A percentile compares a stretch with the other conserved stretches of the same genome.
Conservation (phyloP, 2,113 vertebrate species). For the Cebidichthys violaceus region DNA sequence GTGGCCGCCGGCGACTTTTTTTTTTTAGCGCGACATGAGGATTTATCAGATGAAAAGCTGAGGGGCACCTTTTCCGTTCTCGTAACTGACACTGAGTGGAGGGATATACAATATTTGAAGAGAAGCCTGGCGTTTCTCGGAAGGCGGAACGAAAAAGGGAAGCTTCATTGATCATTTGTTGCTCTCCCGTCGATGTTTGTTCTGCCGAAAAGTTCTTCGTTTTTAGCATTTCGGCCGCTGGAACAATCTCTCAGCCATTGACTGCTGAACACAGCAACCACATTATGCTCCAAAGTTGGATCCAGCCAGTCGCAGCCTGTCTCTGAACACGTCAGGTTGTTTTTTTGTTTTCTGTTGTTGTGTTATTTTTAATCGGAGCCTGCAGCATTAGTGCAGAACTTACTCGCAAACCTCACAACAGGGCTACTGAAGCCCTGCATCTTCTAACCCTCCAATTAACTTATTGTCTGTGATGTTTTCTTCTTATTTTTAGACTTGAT, state of each 20-base stretch:
- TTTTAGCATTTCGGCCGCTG: conserved; percentile 8
- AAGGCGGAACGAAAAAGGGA: conserved; percentile 84
- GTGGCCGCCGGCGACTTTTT: conserved; percentile 1
- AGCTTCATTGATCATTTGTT: conserved; percentile 73
- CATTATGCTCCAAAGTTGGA: conserved; percentile 80
- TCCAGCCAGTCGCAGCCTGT: conserved; percentile 66
- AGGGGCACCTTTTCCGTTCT: conserved; percentile 72
- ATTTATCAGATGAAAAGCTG: conserved; percentile 46
- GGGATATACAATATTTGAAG: conserved; percentile 66
- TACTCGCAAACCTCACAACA: conserved; percentile 8
- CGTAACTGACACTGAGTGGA: conserved; percentile 66
- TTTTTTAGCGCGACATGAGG: conserved; percentile 68
- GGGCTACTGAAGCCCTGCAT: conserved; percentile 32
- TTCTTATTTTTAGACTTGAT: conserved; percentile 20
- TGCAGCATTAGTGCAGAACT: conserved; percentile 46
- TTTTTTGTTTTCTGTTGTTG: conserved; percentile 23
- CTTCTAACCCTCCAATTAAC: conserved; percentile 53
- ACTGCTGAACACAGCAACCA: conserved; percentile 47
- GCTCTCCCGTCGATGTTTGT: conserved; percentile 32
- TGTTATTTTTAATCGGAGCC: conserved; percentile 11
- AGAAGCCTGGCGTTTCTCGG: conserved; percentile 70
- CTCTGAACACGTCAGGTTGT: conserved; percentile 75
- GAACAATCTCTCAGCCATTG: conserved; percentile 19
- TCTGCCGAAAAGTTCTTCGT: conserved; percentile 24
- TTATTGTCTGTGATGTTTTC: conserved; percentile 48